These are phyloP conservation scores for Chelonoidis abingdonii DNA, from an alignment of 2,113 vertebrate species.

Conservation along the genomic window DNA sequence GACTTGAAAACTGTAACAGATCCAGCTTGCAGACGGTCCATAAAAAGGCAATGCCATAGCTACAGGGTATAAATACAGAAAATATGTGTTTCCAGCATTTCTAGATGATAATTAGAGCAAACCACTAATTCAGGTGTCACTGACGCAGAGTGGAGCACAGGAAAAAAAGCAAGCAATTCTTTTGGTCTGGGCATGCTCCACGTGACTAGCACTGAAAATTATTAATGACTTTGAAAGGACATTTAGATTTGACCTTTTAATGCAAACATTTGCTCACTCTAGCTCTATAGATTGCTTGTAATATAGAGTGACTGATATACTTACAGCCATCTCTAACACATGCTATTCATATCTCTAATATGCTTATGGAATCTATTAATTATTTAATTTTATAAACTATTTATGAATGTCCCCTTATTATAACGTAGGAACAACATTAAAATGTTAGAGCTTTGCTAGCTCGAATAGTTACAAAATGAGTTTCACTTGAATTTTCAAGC, in stretches of 20 bases:
- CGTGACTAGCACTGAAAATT: neutral
- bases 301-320: neutral
- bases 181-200: neutral
- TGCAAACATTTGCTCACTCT: conserved; percentile 4
- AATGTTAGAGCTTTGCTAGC: neutral
- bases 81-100: neutral
- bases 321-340: neutral
- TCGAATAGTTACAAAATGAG: neutral
- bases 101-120: neutral
- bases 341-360: neutral
- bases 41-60: neutral
- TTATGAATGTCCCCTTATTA: neutral
- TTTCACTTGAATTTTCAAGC: neutral
- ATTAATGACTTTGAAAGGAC: neutral
- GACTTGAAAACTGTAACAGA: neutral
- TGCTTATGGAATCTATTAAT: neutral
- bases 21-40: neutral
- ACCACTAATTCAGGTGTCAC: neutral
- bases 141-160: neutral
- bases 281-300: neutral
- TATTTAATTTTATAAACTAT: neutral
- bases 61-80: neutral
- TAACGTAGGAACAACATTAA: neutral
- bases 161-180: neutral
- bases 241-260: neutral